A percentile compares a stretch with the other conserved stretches of the same genome.
These are phyloP conservation scores for Dicycla oo DNA, from an alignment of 2,888 invertebrate genomes.

Conservation along the genomic window DNA sequence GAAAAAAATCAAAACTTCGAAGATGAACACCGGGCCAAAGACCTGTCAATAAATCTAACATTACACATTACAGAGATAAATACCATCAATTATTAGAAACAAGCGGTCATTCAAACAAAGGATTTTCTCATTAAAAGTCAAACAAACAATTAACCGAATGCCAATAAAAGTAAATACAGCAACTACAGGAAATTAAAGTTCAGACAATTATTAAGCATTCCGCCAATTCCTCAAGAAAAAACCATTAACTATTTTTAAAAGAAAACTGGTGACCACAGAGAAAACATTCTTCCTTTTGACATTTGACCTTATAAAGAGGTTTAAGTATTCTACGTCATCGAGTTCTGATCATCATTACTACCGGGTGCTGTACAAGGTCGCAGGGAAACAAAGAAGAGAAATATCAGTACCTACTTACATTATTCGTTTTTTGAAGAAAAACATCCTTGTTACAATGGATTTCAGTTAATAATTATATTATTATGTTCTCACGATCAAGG, in stretches of 20 bases:
- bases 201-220: neutral
- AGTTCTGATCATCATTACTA: constrained; percentile 21
- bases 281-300: constrained; percentile 22
- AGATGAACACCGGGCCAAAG: neutral
- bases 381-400: constrained; percentile 25
- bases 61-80: neutral
- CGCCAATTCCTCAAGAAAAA: constrained; percentile 7
- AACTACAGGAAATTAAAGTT: constrained; percentile 23
- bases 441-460: neutral
- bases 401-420: neutral
- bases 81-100: neutral
- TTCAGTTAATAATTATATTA: neutral
- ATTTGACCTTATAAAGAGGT: constrained; percentile 23
- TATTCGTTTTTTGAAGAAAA: constrained; percentile 1
- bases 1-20: too few species aligned
- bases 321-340: constrained; percentile 18
- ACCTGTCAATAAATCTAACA: neutral
- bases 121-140: neutral
- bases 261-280: neutral
- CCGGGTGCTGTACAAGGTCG: constrained; percentile 36
- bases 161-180: neutral
- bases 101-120: neutral
- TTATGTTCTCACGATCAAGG: constrained; percentile 20
- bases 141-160: neutral
- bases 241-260: constrained; percentile 2